Conservation (phyloP, 2,888 invertebrate genomes). For the Isoperla grammatica region DNA sequence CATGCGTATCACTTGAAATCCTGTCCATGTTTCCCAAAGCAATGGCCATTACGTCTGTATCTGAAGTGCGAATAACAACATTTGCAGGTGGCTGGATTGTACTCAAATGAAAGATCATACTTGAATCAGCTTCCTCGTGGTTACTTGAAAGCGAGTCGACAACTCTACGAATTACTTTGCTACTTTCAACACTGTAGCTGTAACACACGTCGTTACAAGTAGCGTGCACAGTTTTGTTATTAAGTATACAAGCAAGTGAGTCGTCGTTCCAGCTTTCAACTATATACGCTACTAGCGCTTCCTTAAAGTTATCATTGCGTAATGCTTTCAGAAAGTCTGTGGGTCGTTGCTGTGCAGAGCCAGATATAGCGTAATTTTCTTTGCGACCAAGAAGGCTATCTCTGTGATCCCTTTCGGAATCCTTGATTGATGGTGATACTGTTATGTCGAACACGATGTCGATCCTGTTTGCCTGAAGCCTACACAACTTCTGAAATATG, state of each 20-base stretch:
- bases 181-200: not conserved
- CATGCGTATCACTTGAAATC: not conserved
- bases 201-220: slow-evolving; percentile 18
- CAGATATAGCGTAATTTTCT: too few relatives aligned
- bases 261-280: too few relatives aligned
- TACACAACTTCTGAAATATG: not conserved
- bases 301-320: not conserved
- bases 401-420: too few relatives aligned
- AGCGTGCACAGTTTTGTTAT: not conserved
- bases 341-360: not conserved
- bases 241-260: too few relatives aligned
- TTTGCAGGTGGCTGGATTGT: slow-evolving; percentile 17
- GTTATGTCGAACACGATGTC: too few relatives aligned
- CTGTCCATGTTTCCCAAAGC: slow-evolving; percentile 4
- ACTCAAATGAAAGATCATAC: slow-evolving; percentile 31
- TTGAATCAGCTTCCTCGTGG: slow-evolving; percentile 35
- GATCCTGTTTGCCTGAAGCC: not conserved
- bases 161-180: not conserved
- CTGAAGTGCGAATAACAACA: not conserved
- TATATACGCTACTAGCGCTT: not conserved
- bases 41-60: not conserved
- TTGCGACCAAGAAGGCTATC: too few relatives aligned
- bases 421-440: too few relatives aligned
- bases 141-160: slow-evolving; percentile 17
- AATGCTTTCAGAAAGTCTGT: slow-evolving; percentile 1